Base-by-base conservation (phyloP, 2,888 invertebrate species). In the Phengaris arion region DNA sequence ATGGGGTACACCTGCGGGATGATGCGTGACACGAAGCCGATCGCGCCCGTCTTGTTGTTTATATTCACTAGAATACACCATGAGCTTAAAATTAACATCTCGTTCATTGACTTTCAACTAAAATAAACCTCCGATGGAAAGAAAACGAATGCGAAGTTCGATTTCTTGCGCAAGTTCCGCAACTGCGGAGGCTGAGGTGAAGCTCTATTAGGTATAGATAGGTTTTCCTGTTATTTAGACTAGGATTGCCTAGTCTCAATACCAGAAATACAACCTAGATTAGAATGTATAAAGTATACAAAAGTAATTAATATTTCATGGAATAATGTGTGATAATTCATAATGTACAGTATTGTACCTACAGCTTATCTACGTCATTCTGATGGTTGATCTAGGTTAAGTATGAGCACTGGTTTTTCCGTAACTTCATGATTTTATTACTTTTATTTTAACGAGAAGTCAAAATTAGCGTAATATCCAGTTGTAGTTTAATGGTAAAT, bases 21-120 rank as follows among this genome's bases (percentile, higher is more conserved):
- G 69, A 99, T 97, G 79, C 98, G 95, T 0, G 98, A 98, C 6
- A 98, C 95, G 86, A 99, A 99, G 7, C 99, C 99, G 80, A 99
- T 98, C 0, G 99, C 97, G n/a, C 99, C 99, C 9, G 97, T 95
- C 35, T 96, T 98, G 86, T 98, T 99, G 88, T 99, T 97, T 68
- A 97, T 95, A 87, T 99, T 99, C 12, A 98, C 99, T 98, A 91
- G 22, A 95, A 59, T 3, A 94, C 76, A 78, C 76, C 74, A 76
- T 15, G 70, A 48, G 7, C 1, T 7, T 48, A 48, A 48, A 8
- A 48, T 48, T 48, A 48, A 48, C 35, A 35, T 35, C 35, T 2
- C 35, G 35, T 35, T 35, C 35, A 3, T 35, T 35, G 35, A 35
- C 35, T 35, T 35, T 35, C 35, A 35, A 35, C 35, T 35, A 35